Conservation (phyloP, 2,113 vertebrate genomes). For the Hemicordylus capensis region DNA sequence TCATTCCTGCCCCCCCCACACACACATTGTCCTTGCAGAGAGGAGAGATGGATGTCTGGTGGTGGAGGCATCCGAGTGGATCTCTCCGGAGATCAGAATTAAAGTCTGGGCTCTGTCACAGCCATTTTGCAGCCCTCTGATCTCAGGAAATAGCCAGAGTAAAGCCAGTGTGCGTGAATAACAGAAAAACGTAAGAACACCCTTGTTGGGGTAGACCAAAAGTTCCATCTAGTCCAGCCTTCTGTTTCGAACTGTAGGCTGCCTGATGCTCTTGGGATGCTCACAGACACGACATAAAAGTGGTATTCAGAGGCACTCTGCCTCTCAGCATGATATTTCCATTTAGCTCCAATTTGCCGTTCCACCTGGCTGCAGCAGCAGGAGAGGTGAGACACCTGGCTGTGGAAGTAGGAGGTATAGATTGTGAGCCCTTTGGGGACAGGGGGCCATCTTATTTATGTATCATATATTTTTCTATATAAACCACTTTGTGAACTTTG, state of each 20-base stretch:
- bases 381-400: no score
- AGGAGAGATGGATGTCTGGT: neutral
- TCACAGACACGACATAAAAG: neutral
- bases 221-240: neutral
- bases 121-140: neutral
- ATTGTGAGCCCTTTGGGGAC: no score
- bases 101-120: neutral
- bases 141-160: neutral
- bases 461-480: no score
- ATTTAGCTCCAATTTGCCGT: neutral
- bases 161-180: neutral
- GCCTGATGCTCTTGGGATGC: neutral
- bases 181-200: neutral
- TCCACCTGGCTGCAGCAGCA: no score
- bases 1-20: neutral
- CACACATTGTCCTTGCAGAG: neutral
- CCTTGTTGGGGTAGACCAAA: neutral
- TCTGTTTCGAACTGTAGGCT: neutral
- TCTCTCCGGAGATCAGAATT: neutral
- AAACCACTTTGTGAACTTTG: no score
- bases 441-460: no score
- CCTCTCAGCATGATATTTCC: neutral
- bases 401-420: no score
- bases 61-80: neutral
- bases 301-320: neutral